phyloP scores from a whole-genome alignment of 2,888 invertebrate genomes.

The Subacronicta megacephala region DNA sequence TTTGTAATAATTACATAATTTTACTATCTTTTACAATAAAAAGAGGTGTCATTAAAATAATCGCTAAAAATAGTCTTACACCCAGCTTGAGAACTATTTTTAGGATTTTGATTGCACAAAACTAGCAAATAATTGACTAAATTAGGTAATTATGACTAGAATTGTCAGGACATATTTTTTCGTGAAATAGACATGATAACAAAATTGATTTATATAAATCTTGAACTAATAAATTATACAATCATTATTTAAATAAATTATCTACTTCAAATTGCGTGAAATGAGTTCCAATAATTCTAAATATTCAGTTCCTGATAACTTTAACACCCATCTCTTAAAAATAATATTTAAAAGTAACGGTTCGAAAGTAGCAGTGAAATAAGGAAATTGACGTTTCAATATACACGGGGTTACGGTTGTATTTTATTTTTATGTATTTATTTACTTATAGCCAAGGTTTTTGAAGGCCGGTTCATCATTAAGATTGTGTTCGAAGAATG shows the following conservation, averaged over 20 bases:
- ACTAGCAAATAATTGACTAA: slow-evolving; percentile 65
- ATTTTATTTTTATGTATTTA: slow-evolving; percentile 26
- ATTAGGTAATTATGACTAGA: slow-evolving; percentile 44
- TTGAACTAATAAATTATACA: no score
- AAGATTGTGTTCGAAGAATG: slow-evolving; percentile 74
- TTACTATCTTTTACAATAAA: slow-evolving; percentile 38
- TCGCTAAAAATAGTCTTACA: slow-evolving; percentile 67
- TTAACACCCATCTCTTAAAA: slow-evolving; percentile 7
- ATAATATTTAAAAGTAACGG: neutral
- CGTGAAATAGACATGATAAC: neutral
- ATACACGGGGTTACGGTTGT: slow-evolving; percentile 26
- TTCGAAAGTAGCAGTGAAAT: slow-evolving; percentile 2
- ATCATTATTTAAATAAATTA: no score
- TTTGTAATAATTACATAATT: slow-evolving; percentile 52
- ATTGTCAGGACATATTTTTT: neutral
- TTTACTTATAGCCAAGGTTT: slow-evolving; percentile 78
- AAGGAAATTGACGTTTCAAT: slow-evolving; percentile 21
- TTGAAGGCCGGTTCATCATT: slow-evolving; percentile 77
- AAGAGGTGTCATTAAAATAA: slow-evolving; percentile 24
- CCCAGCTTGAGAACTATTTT: slow-evolving; percentile 82
- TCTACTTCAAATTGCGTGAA: neutral
- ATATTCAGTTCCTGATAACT: no score
- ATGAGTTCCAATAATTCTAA: neutral
- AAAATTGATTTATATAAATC: no score
- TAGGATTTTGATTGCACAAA: slow-evolving; percentile 50